A percentile compares a stretch with the other conserved stretches of the same genome.
phyloP scores from a whole-genome alignment of 2,113 vertebrate species.

The Lophochroa leadbeateri region DNA sequence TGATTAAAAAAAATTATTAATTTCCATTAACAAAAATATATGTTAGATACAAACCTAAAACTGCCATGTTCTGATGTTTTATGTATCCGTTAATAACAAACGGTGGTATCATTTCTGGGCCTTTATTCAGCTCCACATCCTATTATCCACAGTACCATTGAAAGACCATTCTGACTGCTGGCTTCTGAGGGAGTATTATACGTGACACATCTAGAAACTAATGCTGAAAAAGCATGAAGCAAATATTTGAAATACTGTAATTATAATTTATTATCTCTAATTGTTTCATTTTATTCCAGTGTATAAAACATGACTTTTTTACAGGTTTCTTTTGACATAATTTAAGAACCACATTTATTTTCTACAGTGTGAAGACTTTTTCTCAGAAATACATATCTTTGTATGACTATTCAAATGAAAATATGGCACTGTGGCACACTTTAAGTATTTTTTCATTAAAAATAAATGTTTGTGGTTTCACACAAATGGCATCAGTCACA shows the following conservation, averaged over 20 bases:
- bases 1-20: neutral
- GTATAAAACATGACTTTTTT: constrained; percentile 73
- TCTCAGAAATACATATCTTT: constrained; percentile 77
- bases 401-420: constrained; percentile 78
- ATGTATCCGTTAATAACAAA: constrained; percentile 8
- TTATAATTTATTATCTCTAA: constrained; percentile 76
- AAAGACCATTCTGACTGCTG: constrained; percentile 13
- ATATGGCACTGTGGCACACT: constrained; percentile 76
- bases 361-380: constrained; percentile 73
- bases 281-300: constrained; percentile 67
- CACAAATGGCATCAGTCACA: constrained; percentile 45
- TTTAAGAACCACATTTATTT: constrained; percentile 78
- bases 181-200: constrained; percentile 5
- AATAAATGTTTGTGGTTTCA: constrained; percentile 81
- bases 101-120: constrained; percentile 30
- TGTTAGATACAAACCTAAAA: constrained; percentile 46
- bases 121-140: constrained; percentile 18
- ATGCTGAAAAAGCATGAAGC: constrained; percentile 62
- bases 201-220: constrained; percentile 42
- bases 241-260: constrained; percentile 72
- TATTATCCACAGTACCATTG: neutral
- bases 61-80: constrained; percentile 43
- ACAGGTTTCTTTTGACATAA: constrained; percentile 72
- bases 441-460: constrained; percentile 79
- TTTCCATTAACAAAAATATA: constrained; percentile 35